Evolutionary conservation across 2,888 invertebrate genomes (phyloP), one percentile per base, ranked within the genome.

Genomic region (Leucania comma): DNA sequence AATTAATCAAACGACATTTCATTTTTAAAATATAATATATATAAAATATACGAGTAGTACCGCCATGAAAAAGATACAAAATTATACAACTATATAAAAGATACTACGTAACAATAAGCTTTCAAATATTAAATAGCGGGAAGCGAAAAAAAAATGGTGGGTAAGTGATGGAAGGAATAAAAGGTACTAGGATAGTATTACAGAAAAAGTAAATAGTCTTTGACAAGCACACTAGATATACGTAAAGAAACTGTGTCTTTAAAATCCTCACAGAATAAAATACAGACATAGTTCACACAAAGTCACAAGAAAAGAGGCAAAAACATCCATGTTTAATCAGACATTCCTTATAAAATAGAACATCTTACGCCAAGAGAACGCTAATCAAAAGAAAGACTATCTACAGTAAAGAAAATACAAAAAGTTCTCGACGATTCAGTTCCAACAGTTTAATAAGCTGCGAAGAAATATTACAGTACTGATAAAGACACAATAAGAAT

Each of bases 401-500:
- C 67, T 61, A 57, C 63, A 72, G 62, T 59, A 70, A 82, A 69
- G 72, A 72, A 72, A 75, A 72, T 70, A 68, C 56, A 78, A 84
- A 80, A 82, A 82, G 75, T 84, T 77, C 68, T 70, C 60, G 59
- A 77, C 67, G 72, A 71, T 75, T 69, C 69, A 80, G 69, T 80
- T 78, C 78, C 72, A 77, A 75, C 82, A 84, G 71, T 84, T 83
- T 84, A 82, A 82, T 84, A 83, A 81, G 75, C 78, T 83, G 62
- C 72, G 69, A 80, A 76, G 81, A 85, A 81, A 81, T 83, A 78
- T 83, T 78, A 83, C 81, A 73, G 75, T 56, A 70, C 77, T 84
- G 83, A 83, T 84, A 83, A 85, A 84, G 81, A 62, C 71, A 77
- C 70, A 81, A 81, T 84, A 83, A 71, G 81, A 81, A 81, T 85